Evolutionary conservation across 1,140 invertebrate species (phyloP), one percentile per base, ranked within the genome.

Genomic region (Bombyx mandarina): DNA sequence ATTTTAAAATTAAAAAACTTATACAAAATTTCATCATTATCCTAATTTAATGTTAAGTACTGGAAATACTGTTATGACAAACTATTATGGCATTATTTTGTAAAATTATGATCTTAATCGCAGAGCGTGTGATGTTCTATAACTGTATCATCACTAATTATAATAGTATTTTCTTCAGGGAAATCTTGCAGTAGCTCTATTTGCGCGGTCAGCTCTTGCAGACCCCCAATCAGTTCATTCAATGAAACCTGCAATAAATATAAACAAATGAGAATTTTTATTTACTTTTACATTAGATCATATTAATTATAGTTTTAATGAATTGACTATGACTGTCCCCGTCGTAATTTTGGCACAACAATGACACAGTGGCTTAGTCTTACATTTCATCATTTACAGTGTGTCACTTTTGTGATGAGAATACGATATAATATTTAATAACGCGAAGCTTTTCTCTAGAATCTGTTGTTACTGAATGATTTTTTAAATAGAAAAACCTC

Each of bases 161-260:
- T 47, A 9, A 84, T 86, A 3, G 83, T 86, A 57, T 73, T 73
- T n/a, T 86, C 83, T 6, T 84, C 83, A 0, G 73, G 59, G 22
- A 79, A 74, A 50, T 83, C 83, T 54, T 77, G 77, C 0, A 80
- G 77, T 46, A 86, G 26, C 43, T 83, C 79, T 7, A 86, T 79
- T 57, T 84, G 80, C 0, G 82, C 83, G 0, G 74, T 85, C 43
- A 86, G 59, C 61, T 84, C 80, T 49, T 83, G 79, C 6, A 86
- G 61, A 18, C 82, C 75, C 52, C 78, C 66, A 1, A 86, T 71
- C 0, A 86, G 63, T 51, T 82, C 80, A 12, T 73, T 78, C 44
- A 86, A 54, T 1, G 75, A 81, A 8, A 61, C 61, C 83, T 86
- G 65, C 1, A 63, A 54, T 3, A 18, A 54, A 44, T 22, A 53